A percentile compares a stretch with the other conserved stretches of the same genome.
These are phyloP conservation scores for Serilophus lunatus DNA, from an alignment of 2,113 vertebrate genomes.

Conservation along the genomic window DNA sequence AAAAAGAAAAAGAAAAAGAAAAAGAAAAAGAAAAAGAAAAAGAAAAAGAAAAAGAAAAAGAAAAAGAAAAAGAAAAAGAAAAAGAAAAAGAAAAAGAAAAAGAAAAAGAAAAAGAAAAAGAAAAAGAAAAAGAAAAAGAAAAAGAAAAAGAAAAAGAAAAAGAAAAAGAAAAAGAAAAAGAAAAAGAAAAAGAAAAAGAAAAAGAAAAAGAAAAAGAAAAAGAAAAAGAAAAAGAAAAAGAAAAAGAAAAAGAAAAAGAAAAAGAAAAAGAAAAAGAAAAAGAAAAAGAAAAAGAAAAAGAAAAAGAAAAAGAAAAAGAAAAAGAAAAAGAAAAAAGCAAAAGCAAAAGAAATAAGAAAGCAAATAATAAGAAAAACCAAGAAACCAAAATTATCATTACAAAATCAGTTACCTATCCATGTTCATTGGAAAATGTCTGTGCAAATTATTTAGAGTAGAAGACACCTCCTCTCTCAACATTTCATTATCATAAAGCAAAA, in stretches of 20 bases:
- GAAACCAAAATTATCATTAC: not conserved
- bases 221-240: too few species aligned
- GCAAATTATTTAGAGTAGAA: not conserved
- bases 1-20: too few species aligned
- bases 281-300: not conserved
- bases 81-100: too few species aligned
- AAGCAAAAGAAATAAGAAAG: too few species aligned
- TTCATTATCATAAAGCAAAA: not conserved
- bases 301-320: too few species aligned
- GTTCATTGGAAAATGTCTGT: not conserved
- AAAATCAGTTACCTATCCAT: not conserved
- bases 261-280: too few species aligned
- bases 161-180: not conserved
- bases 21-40: not conserved
- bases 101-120: too few species aligned
- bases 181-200: too few species aligned
- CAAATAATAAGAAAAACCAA: too few species aligned
- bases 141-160: too few species aligned
- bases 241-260: not conserved
- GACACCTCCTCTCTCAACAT: not conserved
- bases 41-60: too few species aligned
- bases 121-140: not conserved
- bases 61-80: not conserved
- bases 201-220: not conserved
- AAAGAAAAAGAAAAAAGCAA: not conserved